Base-by-base conservation (phyloP, 2,113 vertebrate species). In the Catharus bicknelli region DNA sequence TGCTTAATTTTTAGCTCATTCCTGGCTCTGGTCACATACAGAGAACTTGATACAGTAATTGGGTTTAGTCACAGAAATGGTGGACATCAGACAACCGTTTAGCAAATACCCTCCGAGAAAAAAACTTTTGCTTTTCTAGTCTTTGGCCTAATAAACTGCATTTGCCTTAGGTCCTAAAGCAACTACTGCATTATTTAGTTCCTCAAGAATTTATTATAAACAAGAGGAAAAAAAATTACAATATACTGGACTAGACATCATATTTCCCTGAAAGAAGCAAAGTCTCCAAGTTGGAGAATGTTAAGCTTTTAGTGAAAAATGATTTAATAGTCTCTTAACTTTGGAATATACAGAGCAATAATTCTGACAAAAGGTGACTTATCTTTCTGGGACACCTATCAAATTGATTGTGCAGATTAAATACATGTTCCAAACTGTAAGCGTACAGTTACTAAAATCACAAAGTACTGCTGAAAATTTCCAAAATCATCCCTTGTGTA, bases 391-490 rank as follows among this genome's bases (percentile, higher is more conserved):
- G 82, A 77, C 68, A 86, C 78, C 84, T 77, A 94, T 95, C 78
- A 95, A 94, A 95, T 78, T 91, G 93, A 88, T 89, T 94, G 78
- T 80, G 70, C 84, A 92, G 93, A 94, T 96, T 94, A 95, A 95
- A 94, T 90, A 90, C 22, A 4, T 94, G 84, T 82, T 87, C 36
- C 90, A 90, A 88, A 86, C 70, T 86, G 51, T 70, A 93, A 53
- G 84, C 93, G 70, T 53, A 74, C 30, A 70, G n/a, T 53, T 90
- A 90, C 43, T 94, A 94, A 95, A 94, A 91, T 88, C 85, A 90
- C 67, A 30, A 88, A 89, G 40, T 88, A 83, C 59, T 70, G 72
- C 72, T 68, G 94, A 94, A 94, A 95, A 87, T 48, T 57, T 74
- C 82, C 94, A 91, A 94, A 96, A 91, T 67, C 43, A 50, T 96